A percentile compares a stretch with the other conserved stretches of the same genome.
These are phyloP conservation scores for Arrhopalites spinosus DNA, from an alignment of 2,888 invertebrate genomes.

Conservation along the genomic window DNA sequence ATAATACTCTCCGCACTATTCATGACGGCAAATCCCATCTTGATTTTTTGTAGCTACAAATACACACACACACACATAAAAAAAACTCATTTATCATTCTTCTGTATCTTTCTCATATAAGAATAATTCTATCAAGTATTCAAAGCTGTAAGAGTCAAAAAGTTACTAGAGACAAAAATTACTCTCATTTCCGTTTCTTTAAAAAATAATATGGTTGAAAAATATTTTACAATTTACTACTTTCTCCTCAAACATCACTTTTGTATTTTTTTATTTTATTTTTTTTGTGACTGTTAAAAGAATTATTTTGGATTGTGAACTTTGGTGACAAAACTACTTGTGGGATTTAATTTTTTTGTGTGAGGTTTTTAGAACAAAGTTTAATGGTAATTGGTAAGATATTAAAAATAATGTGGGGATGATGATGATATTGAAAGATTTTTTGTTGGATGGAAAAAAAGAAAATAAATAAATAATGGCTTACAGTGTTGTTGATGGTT, in stretches of 20 bases:
- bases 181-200: too few species aligned
- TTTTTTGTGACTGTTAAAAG: too few species aligned
- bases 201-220: not conserved
- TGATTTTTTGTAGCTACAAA: conserved; percentile 49
- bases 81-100: conserved; percentile 2
- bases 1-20: conserved; percentile 40
- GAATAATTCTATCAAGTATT: not conserved
- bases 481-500: conserved; percentile 46
- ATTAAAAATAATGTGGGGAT: not conserved
- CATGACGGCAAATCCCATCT: conserved; percentile 49
- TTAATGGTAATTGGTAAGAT: too few species aligned
- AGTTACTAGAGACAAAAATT: too few species aligned
- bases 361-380: too few species aligned
- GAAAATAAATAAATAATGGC: not conserved
- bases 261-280: too few species aligned
- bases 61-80: not conserved
- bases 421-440: not conserved
- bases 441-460: not conserved
- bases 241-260: too few species aligned
- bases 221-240: too few species aligned
- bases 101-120: not conserved
- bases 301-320: too few species aligned
- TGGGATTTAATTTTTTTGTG: too few species aligned
- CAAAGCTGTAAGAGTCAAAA: too few species aligned
- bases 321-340: too few species aligned